These are phyloP conservation scores for Pardalotus punctatus DNA, from an alignment of 2,113 vertebrate species.

Conservation along the genomic window DNA sequence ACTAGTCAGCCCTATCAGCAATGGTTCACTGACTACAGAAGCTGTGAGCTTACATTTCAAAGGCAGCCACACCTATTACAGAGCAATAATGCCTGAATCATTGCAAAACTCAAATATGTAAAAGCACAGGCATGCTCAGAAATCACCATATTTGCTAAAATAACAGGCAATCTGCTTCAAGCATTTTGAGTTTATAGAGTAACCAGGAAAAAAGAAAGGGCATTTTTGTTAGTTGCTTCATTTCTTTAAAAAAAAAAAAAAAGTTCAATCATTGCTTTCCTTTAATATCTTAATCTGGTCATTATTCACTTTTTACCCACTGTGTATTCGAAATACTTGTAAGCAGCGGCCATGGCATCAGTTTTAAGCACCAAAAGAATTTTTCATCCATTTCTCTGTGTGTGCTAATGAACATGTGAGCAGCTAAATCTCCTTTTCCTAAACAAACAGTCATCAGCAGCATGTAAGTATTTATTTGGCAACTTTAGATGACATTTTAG, in stretches of 20 bases:
- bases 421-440: slow-evolving; percentile 54
- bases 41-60: slow-evolving; percentile 68
- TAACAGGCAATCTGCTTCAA: slow-evolving; percentile 63
- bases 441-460: slow-evolving; percentile 54
- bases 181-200: slow-evolving; percentile 58
- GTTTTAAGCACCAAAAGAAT: slow-evolving; percentile 54
- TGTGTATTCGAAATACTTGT: slow-evolving; percentile 47
- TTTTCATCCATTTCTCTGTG: slow-evolving; percentile 51
- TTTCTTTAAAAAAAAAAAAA: slow-evolving; percentile 63
- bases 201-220: background rate
- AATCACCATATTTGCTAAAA: slow-evolving; percentile 73
- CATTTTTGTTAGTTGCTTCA: slow-evolving; percentile 36
- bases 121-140: slow-evolving; percentile 62
- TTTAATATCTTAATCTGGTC: slow-evolving; percentile 77
- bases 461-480: slow-evolving; percentile 69
- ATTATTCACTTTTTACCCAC: slow-evolving; percentile 54
- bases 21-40: slow-evolving; percentile 69
- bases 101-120: slow-evolving; percentile 63
- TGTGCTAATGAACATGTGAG: slow-evolving; percentile 65
- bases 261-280: slow-evolving; percentile 82
- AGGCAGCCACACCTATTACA: slow-evolving; percentile 74
- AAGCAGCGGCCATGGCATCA: slow-evolving; percentile 51
- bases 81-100: slow-evolving; percentile 66
- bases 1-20: slow-evolving; percentile 86
- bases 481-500: slow-evolving; percentile 72